A percentile compares a stretch with the other conserved stretches of the same genome.
These are phyloP conservation scores for Sebastes alutus DNA, from an alignment of 2,797 vertebrate genomes.

Conservation along the genomic window DNA sequence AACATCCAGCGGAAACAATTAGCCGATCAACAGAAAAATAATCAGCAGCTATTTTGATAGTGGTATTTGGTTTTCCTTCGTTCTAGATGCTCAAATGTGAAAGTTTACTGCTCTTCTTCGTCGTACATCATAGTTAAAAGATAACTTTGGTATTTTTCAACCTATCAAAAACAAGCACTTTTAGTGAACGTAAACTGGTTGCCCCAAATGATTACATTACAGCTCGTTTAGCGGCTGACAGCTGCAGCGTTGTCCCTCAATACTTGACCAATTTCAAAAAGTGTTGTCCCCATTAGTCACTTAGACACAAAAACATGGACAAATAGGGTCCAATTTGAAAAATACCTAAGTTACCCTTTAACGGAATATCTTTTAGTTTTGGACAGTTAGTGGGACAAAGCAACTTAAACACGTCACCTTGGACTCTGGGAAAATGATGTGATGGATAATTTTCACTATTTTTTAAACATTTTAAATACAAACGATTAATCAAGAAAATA, in stretches of 20 bases:
- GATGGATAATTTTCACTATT: background rate
- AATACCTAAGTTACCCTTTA: too few species aligned
- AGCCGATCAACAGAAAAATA: background rate
- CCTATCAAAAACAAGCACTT: too few species aligned
- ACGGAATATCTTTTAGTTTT: background rate
- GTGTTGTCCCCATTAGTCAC: too few species aligned
- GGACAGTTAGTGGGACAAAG: background rate
- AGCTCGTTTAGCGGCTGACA: rapidly evolving
- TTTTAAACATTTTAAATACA: background rate
- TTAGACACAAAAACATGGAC: too few species aligned
- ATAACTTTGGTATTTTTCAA: rapidly evolving
- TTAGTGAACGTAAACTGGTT: too few species aligned
- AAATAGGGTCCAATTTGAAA: too few species aligned
- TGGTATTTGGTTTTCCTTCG: background rate
- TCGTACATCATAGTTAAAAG: too few species aligned
- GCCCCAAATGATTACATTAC: too few species aligned
- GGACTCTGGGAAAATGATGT: background rate
- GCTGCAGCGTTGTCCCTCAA: too few species aligned
- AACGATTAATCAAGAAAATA: background rate
- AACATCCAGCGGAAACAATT: background rate
- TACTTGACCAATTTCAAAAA: too few species aligned
- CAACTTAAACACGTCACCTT: background rate
- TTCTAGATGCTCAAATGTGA: background rate
- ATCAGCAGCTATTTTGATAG: background rate
- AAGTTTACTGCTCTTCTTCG: too few species aligned